Conservation (phyloP, 2,113 vertebrate species). For the Aptenodytes patagonicus region DNA sequence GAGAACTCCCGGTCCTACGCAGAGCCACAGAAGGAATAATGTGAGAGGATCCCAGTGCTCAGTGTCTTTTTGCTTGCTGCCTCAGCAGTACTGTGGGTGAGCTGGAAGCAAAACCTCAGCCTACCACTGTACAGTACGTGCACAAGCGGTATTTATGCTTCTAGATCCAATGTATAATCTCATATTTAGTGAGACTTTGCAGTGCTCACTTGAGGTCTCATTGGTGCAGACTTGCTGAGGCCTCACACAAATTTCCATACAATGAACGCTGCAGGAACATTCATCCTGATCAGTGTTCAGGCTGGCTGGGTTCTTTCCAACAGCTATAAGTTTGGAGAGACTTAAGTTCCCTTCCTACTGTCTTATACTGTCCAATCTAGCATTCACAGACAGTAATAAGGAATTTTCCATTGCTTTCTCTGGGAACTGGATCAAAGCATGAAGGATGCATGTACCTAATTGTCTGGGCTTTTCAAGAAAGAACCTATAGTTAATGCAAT, state of each 20-base stretch:
- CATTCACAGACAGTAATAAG: not conserved
- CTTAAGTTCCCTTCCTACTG: not conserved
- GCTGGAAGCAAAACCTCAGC: not conserved
- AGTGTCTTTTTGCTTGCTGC: not conserved
- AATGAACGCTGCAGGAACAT: not conserved
- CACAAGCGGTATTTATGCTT: not conserved
- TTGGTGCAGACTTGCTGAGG: not conserved
- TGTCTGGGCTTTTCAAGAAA: not conserved
- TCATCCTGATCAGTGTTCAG: accelerated
- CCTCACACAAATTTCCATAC: not conserved
- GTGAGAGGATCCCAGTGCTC: not conserved
- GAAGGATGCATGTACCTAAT: not conserved
- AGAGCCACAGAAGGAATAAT: not conserved
- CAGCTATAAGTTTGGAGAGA: not conserved
- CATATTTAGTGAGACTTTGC: not conserved
- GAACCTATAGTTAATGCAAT: not conserved
- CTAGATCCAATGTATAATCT: not conserved
- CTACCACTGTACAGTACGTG: accelerated
- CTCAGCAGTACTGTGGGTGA: not conserved
- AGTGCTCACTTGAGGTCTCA: not conserved
- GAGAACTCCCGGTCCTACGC: not conserved
- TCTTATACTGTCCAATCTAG: not conserved
- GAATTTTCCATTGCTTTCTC: not conserved
- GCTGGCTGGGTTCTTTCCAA: not conserved
- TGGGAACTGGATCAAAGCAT: not conserved